A percentile compares a stretch with the other conserved stretches of the same genome.
These are phyloP conservation scores for Acronicta alni DNA, from an alignment of 2,888 invertebrate species.

Conservation along the genomic window DNA sequence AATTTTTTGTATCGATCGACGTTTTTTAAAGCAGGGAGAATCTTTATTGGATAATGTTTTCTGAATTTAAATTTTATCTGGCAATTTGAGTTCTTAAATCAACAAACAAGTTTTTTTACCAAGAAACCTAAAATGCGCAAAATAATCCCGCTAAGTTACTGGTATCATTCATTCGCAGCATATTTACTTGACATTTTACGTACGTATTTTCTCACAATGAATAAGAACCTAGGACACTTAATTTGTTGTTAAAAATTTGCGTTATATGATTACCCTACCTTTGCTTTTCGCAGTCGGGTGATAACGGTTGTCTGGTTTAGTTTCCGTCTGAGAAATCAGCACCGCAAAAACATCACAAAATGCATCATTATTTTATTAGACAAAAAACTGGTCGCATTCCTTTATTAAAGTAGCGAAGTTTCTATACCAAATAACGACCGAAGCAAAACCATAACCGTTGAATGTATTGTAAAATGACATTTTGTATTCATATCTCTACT, in stretches of 20 bases:
- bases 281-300: background rate
- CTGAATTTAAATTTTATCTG: background rate
- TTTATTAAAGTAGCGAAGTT: constrained; percentile 11
- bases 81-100: background rate
- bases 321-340: constrained; percentile 31
- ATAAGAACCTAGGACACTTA: too few species aligned
- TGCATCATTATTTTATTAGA: constrained; percentile 12
- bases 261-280: background rate
- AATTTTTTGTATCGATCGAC: constrained; percentile 46
- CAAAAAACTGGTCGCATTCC: constrained; percentile 40
- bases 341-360: constrained; percentile 27
- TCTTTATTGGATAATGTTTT: constrained; percentile 23
- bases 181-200: too few species aligned
- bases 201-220: background rate
- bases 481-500: constrained; percentile 45
- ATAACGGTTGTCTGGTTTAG: constrained; percentile 15
- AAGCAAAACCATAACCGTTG: constrained; percentile 25
- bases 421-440: constrained; percentile 14
- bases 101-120: background rate
- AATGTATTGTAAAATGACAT: constrained; percentile 24
- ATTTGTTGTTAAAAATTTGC: background rate
- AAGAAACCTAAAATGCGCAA: background rate
- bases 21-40: constrained; percentile 18
- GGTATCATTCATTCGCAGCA: too few species aligned
- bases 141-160: too few species aligned